Evolutionary conservation across 2,888 invertebrate species (phyloP).

Genomic region (Luperina testacea): DNA sequence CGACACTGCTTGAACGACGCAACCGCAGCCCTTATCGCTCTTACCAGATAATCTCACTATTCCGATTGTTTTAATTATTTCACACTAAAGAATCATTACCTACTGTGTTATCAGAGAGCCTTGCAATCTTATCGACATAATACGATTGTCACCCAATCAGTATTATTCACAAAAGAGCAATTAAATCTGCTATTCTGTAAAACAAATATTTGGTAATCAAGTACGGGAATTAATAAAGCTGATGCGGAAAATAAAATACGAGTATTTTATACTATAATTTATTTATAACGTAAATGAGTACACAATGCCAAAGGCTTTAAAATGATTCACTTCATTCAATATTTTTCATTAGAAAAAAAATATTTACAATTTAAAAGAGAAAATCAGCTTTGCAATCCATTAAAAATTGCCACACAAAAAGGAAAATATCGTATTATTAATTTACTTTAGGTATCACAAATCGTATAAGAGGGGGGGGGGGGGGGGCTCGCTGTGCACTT

Average conservation of each 20-base stretch:
- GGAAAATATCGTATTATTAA: slow-evolving; percentile 76
- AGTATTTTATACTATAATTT: slow-evolving; percentile 88
- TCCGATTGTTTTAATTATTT: slow-evolving; percentile 89
- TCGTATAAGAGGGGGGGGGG: slow-evolving; percentile 79
- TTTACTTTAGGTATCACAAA: slow-evolving; percentile 86
- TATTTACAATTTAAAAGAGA: slow-evolving; percentile 88
- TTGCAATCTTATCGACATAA: slow-evolving; percentile 86
- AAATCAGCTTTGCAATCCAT: slow-evolving; percentile 87
- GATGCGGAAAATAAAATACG: slow-evolving; percentile 70
- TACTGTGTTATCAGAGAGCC: slow-evolving; percentile 85
- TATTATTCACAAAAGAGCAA: slow-evolving; percentile 65
- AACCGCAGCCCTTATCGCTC: slow-evolving; percentile 83
- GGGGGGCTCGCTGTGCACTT: slow-evolving; percentile 85
- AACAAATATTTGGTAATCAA: slow-evolving; percentile 22
- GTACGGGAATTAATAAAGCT: slow-evolving; percentile 21
- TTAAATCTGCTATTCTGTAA: slow-evolving; percentile 40
- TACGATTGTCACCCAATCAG: slow-evolving; percentile 82
- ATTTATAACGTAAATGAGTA: slow-evolving; percentile 91
- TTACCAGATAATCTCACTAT: slow-evolving; percentile 85
- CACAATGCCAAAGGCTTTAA: slow-evolving; percentile 90
- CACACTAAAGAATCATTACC: slow-evolving; percentile 83
- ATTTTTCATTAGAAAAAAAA: slow-evolving; percentile 86
- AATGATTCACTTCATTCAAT: slow-evolving; percentile 89
- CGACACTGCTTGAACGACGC: slow-evolving; percentile 79
- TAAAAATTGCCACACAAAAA: slow-evolving; percentile 83